phyloP scores from a whole-genome alignment of 2,113 vertebrate genomes.

The Zeus faber region DNA sequence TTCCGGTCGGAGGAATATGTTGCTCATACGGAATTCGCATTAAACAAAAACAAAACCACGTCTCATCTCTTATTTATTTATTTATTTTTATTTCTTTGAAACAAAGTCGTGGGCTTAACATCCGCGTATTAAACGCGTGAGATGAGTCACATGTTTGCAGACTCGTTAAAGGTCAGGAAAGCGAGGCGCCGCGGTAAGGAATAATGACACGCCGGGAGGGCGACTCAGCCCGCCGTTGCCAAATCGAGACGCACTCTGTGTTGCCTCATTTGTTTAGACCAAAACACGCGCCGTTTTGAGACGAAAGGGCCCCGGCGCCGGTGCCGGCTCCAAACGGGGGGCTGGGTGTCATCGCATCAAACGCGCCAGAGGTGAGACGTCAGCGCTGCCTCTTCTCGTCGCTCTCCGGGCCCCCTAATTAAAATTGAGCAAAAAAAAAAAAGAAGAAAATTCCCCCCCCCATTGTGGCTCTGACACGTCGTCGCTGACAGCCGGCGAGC shows the following conservation, averaged over 20 bases:
- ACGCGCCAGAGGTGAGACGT: slow-evolving; percentile 42
- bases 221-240: slow-evolving; percentile 22
- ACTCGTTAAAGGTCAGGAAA: no score
- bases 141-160: no score
- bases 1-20: no score
- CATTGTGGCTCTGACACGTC: slow-evolving; percentile 34
- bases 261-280: slow-evolving; percentile 59
- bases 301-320: slow-evolving; percentile 35
- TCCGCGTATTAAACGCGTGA: no score
- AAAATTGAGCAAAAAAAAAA: slow-evolving; percentile 49
- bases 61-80: no score
- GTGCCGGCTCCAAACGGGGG: slow-evolving; percentile 34
- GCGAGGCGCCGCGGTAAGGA: not conserved
- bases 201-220: slow-evolving; percentile 4
- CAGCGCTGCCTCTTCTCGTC: slow-evolving; percentile 32
- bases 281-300: slow-evolving; percentile 61
- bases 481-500: slow-evolving; percentile 46
- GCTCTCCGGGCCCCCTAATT: slow-evolving; percentile 16
- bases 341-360: slow-evolving; percentile 49
- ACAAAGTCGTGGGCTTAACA: no score
- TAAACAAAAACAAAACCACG: no score
- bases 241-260: slow-evolving; percentile 27
- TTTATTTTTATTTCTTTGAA: no score
- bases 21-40: no score
- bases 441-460: slow-evolving; percentile 42